These are phyloP conservation scores for Paramormyrops kingsleyae DNA, from an alignment of 2,113 vertebrate species.

Conservation along the genomic window DNA sequence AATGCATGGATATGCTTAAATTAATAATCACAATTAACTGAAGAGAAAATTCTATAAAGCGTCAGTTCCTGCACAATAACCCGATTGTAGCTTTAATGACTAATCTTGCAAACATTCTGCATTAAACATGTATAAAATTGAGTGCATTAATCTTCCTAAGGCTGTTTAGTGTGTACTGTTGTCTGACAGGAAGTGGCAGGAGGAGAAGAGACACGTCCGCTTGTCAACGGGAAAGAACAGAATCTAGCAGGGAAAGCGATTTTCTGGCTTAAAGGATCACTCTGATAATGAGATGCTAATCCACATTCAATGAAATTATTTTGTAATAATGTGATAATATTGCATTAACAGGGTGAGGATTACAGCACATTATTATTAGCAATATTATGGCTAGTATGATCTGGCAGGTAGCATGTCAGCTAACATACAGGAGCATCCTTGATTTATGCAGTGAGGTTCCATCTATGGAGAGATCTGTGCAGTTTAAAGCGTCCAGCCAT, in stretches of 20 bases:
- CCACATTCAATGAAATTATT: conserved; percentile 5
- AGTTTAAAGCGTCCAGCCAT: neutral
- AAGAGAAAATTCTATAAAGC: neutral
- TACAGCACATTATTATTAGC: neutral
- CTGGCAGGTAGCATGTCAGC: neutral
- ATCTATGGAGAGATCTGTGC: neutral
- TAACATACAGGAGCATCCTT: neutral
- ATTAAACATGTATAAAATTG: neutral
- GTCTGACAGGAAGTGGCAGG: neutral
- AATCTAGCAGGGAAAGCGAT: neutral
- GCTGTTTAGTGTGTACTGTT: conserved; percentile 4
- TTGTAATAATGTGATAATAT: conserved; percentile 3
- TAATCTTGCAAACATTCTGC: conserved; percentile 11
- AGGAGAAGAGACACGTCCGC: neutral
- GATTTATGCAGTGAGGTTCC: neutral
- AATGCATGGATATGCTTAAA: conserved; percentile 29
- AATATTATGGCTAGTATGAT: neutral
- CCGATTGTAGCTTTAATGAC: neutral
- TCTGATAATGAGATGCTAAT: conserved; percentile 11
- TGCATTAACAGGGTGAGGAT: neutral
- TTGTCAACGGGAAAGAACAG: neutral
- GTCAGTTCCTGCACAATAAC: neutral
- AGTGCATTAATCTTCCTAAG: conserved; percentile 5
- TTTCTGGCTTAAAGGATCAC: neutral
- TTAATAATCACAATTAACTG: conserved; percentile 44